Evolutionary conservation across 2,797 vertebrate species (phyloP), one percentile per base, ranked within the genome.

Genomic region (Sciurus carolinensis): DNA sequence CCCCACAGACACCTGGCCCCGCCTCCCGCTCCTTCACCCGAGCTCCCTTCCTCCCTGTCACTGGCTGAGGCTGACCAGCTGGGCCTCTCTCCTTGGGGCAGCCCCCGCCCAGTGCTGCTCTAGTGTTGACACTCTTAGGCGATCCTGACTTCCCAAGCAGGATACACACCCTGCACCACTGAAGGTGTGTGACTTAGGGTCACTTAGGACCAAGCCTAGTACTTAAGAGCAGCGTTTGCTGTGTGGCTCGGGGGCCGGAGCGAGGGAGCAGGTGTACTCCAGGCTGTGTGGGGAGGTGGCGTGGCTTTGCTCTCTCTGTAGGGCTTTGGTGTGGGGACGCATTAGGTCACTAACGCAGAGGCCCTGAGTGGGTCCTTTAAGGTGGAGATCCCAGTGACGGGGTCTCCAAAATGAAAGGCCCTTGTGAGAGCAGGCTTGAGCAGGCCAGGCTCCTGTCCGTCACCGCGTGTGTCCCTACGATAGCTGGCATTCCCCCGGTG

Each of bases 171-270:
- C 39, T 39, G 39, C 39, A 39, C 39, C 39, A 42, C 64, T 87
- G 39, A 72, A 71, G 73, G 73, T 1, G 0, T 54, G 47, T 1
- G 59, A 4, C 9, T 50, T 28, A 0, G 28, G 52, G 11, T 28
- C 69, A 4, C 0, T 7, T 50, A 20, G 83, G 50, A 20, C 66
- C 0, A 0, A 26, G 73, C 33, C 72, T 39, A 7, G 50, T 54
- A 4, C 30, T 4, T 1, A 22, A 7, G 3, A 50, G 76, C 54
- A 33, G n/a, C 39, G 18, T 72, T 7, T 0, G 15, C 57, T 47
- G 10, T n/a, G 7, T 2, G 1, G 0, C 0, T 2, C 3, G 15
- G 2, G 14, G 7, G 30, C 36, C 33, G 33, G 13, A 0, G 10
- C 24, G 3, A 17, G 54, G 30, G 30, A n/a, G 11, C 2, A 8